A percentile compares a stretch with the other conserved stretches of the same genome.
phyloP scores from a whole-genome alignment of 2,113 vertebrate genomes.

The Ariopsis seemanni region DNA sequence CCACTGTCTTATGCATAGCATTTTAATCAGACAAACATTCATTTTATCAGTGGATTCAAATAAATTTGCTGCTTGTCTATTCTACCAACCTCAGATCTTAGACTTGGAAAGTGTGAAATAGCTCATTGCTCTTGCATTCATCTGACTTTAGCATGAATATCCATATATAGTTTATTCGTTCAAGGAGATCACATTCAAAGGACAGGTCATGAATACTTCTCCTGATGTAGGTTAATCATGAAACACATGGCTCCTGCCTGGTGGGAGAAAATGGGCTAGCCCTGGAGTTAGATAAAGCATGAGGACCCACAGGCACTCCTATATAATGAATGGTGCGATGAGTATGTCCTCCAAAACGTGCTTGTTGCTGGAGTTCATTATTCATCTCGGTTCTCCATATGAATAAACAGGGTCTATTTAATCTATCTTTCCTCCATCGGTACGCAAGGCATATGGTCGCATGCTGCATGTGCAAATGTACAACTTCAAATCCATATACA shows the following conservation, averaged over 20 bases:
- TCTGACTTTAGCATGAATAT: conserved; percentile 44
- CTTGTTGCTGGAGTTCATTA: conserved; percentile 66
- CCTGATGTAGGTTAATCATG: conserved; percentile 64
- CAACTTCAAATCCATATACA: conserved; percentile 12
- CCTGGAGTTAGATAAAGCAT: conserved; percentile 71
- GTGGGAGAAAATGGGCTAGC: conserved; percentile 62
- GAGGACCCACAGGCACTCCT: conserved; percentile 66
- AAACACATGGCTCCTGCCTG: conserved; percentile 53
- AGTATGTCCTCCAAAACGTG: conserved; percentile 60
- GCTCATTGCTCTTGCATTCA: conserved; percentile 1
- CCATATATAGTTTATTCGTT: conserved; percentile 34
- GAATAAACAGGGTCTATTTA: conserved; percentile 74
- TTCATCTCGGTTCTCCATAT: conserved; percentile 69
- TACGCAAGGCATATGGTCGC: conserved; percentile 52
- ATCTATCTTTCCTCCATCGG: conserved; percentile 64
- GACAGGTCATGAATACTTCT: conserved; percentile 49
- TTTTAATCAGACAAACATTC: not conserved
- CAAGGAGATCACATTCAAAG: conserved; percentile 45
- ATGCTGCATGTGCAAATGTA: conserved; percentile 16
- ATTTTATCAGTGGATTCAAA: not conserved
- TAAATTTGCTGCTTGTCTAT: not conserved
- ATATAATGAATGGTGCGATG: conserved; percentile 67
- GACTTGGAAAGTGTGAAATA: conserved; percentile 17
- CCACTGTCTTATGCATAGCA: not conserved
- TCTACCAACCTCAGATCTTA: not conserved